Evolutionary conservation across 2,797 vertebrate genomes (phyloP).

Genomic region (Syngnathus rostellatus): DNA sequence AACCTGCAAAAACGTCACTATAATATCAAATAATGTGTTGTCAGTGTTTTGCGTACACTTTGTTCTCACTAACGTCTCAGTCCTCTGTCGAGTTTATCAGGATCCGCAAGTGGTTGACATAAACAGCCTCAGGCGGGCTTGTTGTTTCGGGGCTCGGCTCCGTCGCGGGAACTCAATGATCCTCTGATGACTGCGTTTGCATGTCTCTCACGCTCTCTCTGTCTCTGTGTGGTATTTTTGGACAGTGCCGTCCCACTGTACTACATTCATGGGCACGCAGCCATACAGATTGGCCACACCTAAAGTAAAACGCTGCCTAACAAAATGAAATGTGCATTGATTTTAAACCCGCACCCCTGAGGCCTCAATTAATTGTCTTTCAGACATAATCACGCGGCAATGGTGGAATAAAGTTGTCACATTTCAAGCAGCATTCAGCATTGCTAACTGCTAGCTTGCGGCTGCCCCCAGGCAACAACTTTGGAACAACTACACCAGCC

Average conservation of each 20-base stretch:
- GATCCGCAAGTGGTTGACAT: slow-evolving; percentile 27
- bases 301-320: not conserved
- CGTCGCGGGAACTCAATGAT: slow-evolving; percentile 35
- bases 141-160: slow-evolving; percentile 22
- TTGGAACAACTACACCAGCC: slow-evolving; percentile 48
- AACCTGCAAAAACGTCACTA: not conserved
- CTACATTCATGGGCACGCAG: slow-evolving; percentile 17
- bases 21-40: not conserved
- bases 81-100: slow-evolving; percentile 15
- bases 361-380: slow-evolving; percentile 7
- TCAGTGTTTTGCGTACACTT: not conserved
- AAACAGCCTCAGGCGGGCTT: slow-evolving; percentile 13
- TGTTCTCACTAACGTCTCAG: slow-evolving; percentile 4
- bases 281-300: slow-evolving; percentile 3
- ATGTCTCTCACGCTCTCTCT: slow-evolving; percentile 7
- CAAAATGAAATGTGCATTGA: slow-evolving; percentile 6
- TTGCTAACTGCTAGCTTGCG: slow-evolving; percentile 18
- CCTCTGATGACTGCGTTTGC: slow-evolving; percentile 20
- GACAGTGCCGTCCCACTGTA: not conserved
- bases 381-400: slow-evolving; percentile 16
- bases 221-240: not conserved
- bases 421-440: slow-evolving; percentile 15
- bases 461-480: slow-evolving; percentile 21
- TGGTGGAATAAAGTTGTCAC: slow-evolving; percentile 11
- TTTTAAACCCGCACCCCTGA: slow-evolving; percentile 7